Evolutionary conservation across 1,140 invertebrate genomes (phyloP), one percentile per base, ranked within the genome.

Genomic region (Apis laboriosa): DNA sequence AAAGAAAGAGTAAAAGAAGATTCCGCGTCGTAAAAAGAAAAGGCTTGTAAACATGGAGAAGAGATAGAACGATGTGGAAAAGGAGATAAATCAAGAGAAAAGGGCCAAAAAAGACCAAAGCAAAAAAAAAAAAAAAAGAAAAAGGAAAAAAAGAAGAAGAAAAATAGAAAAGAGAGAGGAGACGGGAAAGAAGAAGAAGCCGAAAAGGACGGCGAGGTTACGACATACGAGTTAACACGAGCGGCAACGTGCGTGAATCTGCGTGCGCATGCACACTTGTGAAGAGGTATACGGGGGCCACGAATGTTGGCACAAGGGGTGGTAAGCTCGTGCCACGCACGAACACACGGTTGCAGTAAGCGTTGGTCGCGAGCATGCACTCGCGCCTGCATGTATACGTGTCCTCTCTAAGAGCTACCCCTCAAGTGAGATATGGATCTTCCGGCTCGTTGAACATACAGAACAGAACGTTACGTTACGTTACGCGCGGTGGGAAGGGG

Each of bases 401-500:
- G 78, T 82, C 60, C 34, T 63, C 72, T 86, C 89, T 87, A 86
- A 91, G 88, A 91, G 87, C 89, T 75, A 91, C 85, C 91, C 90
- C 86, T 89, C 86, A 81, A 89, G 89, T 91, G 91, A 93, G 92
- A 93, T 93, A 93, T 92, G 92, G 88, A 91, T 92, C 92, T 94
- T 94, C 92, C 91, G 90, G 88, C 90, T 93, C 92, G 92, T 93
- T 93, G 92, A 92, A 86, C 92, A 88, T 87, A 88, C 90, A 92
- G 90, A 92, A 92, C 84, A 84, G 88, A 91, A 89, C 88, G 89
- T 90, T 87, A 84, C 83, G 77, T 79, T 90, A 88, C 88, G 88
- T 91, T 90, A 87, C 82, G 56, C 79, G 66, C 84, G 73, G 77
- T 77, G 86, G 73, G 79, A 84, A 88, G 86, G 88, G 90, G 86